Base-by-base conservation (phyloP, 2,888 invertebrate genomes). In the Diplazon laetatorius region DNA sequence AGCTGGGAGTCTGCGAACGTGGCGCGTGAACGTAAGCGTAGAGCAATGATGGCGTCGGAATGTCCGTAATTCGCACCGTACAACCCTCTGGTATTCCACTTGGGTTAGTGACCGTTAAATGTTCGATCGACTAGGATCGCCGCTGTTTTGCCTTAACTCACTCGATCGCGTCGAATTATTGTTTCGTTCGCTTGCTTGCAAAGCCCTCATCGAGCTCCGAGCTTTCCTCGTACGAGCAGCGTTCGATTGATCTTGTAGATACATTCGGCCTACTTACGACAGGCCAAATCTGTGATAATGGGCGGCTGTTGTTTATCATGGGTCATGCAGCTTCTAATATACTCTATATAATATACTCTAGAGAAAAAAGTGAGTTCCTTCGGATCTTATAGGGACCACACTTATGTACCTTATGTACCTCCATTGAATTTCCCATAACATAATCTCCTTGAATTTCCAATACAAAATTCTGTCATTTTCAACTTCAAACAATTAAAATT, bases 11-110 rank as follows among this genome's bases (percentile, higher is more conserved):
- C 62, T 44, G 48, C 35, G 44, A 65, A 62, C 42, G 55, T 50
- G 46, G 66, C 70, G 74, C 72, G 77, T 62, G 78, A 76, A 82
- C 81, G 87, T 87, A 87, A 88, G 87, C 88, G 30, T 5, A 87
- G 86, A 81, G 82, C 86, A 86, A 88, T 87, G 84, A 89, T 88
- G 88, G 85, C 86, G 87, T 85, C 81, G 89, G 88, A 89, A 88
- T 87, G 85, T 83, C 82, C 80, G 85, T 86, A 86, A 89, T 89
- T 88, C 85, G 85, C 82, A 82, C 84, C 85, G 86, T 87, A 83
- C 85, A n/a, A n/a, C 82, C 84, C 83, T 82, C 82, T 55, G 83
- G 78, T 82, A 84, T 87, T 83, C 83, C 82, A 68, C 73, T 77
- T 37, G 20, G 79, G 72, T 77, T 80, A 72, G 70, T 74, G 78